Evolutionary conservation across 2,797 vertebrate species (phyloP).

Genomic region (Florisuga fusca): DNA sequence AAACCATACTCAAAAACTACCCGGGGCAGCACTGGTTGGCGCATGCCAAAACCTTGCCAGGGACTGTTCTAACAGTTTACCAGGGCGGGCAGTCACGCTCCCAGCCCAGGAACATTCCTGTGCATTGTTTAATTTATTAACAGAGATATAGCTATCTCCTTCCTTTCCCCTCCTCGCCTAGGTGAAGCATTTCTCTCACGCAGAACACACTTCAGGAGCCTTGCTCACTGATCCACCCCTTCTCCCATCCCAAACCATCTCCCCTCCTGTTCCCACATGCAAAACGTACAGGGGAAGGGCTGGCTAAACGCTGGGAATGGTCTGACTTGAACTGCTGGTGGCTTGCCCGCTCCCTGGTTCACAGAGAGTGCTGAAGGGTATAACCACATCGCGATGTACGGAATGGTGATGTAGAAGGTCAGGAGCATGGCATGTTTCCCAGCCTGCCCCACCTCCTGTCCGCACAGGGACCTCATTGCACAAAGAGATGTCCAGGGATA

Average conservation of each 20-base stretch:
- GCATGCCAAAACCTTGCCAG: background rate
- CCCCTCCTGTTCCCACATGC: background rate
- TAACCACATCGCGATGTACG: accelerated
- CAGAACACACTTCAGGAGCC: background rate
- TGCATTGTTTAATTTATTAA: background rate
- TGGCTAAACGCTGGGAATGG: background rate
- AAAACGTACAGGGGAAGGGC: background rate
- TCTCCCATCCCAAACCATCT: background rate
- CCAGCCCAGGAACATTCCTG: background rate
- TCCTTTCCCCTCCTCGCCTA: background rate
- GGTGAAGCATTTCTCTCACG: background rate
- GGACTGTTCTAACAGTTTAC: background rate
- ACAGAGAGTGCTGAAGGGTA: background rate
- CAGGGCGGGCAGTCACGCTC: background rate
- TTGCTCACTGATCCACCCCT: background rate
- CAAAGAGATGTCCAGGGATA: background rate
- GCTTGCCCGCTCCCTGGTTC: background rate
- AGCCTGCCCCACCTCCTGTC: background rate
- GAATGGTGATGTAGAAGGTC: background rate
- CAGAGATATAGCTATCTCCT: background rate
- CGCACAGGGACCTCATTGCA: background rate
- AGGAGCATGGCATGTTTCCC: background rate
- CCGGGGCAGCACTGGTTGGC: background rate
- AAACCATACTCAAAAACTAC: background rate
- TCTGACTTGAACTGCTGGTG: background rate